Evolutionary conservation across 1,140 invertebrate species (phyloP), one percentile per base, ranked within the genome.

Genomic region (Pogonomyrmex barbatus): DNA sequence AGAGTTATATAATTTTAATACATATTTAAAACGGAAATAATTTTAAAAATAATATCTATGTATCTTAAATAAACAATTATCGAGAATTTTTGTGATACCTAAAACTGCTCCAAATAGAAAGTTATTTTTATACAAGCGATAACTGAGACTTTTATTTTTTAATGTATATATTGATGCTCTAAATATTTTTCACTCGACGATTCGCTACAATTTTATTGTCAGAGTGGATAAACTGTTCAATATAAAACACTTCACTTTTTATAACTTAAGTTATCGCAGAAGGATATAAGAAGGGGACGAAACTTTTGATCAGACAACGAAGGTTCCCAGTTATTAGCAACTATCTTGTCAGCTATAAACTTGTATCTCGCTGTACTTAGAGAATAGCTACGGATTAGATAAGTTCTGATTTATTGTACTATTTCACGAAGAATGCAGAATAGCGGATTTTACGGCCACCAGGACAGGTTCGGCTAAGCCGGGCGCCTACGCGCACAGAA

Each of bases 401-500:
- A 75, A 75, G 30, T 9, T 45, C 52, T 70, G 68, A 83, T 75
- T 83, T 60, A 83, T 75, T 39, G 54, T 60, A 9, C 8, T 12
- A 10, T 39, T 47, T 50, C 45, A 4, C 36, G 54, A 73, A 83
- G 68, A 83, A 83, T 83, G 79, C 33, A 50, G 54, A 56, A 60
- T 14, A 45, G 30, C 2, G 2, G 24, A 52, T 81, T 82, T 81
- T 77, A 88, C 5, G 52, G 54, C 10, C 2, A 10, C 2, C 0
- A 30, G n/a, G 56, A 63, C 50, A 17, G 5, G 82, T 68, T 82
- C 67, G 62, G 54, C 3, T 30, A 39, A 73, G n/a, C n/a, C 60
- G 24, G 33, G 71, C 87, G 52, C 73, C 87, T 30, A 89, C 88
- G 52, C 52, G 24, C 33, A 9, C 30, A 30, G 45, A 30, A 30